Evolutionary conservation across 2,797 vertebrate genomes (phyloP), one percentile per base, ranked within the genome.

Genomic region (Diplodus puntazzo): DNA sequence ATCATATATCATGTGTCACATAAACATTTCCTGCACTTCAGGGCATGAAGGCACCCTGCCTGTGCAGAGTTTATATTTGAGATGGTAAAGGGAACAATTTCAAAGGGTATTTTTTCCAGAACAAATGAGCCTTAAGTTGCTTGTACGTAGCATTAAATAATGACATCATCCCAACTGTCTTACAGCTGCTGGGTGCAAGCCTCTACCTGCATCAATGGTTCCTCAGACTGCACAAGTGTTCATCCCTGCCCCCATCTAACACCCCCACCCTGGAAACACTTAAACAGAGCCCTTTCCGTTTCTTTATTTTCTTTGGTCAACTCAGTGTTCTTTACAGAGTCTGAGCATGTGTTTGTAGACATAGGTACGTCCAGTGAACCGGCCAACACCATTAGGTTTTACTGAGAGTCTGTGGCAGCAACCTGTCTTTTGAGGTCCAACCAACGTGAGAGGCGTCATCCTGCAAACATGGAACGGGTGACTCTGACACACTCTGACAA

Each of bases 281-380:
- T 84, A 69, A 87, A 76, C 73, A 2, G 23, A 85, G 63, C 77
- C 62, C 70, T 88, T 90, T 88, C 80, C 48, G 3, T 76, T 50
- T 83, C 79, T 91, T 84, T 94, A 79, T 94, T 94, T 94, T 83
- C 83, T 79, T 92, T 91, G 87, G 89, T 90, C 59, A 84, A 62
- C 66, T 79, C 21, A 8, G 82, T 88, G 84, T 82, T 84, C 74
- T 89, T 88, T 75, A 83, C 75, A 84, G 73, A 88, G 84, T 85
- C 83, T 90, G 85, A 83, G 80, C 69, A 54, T 82, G 62, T 89
- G 85, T 94, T 93, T 89, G 89, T 87, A 86, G 83, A 85, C 86
- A 61, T 16, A 87, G 83, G 67, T 81, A 81, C 30, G 48, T 85
- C 84, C 79, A 87, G 76, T 75, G 76, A 88, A 79, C 34, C 70